Base-by-base conservation (phyloP, 2,797 vertebrate genomes). In the Gambusia yucatana region DNA sequence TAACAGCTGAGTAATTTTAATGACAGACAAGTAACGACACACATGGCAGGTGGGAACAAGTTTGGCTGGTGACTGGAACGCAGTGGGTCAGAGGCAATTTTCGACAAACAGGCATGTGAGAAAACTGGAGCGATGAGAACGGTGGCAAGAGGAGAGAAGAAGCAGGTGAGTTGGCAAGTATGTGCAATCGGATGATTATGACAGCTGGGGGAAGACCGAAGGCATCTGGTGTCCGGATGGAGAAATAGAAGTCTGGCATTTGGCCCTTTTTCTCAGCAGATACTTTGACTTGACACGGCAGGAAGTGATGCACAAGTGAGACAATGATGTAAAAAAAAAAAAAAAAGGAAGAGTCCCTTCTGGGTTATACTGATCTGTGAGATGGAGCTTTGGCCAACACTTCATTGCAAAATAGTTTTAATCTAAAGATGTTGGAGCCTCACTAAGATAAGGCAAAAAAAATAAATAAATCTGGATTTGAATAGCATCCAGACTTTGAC, bases 11-110 rank as follows among this genome's bases (percentile, higher is more conserved):
- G 73, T 81, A 67, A 67, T 75, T 67, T 79, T 73, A 73, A 81
- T 78, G 73, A 70, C 72, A 69, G 67, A 57, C 57, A 36, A 63
- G 67, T 36, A 72, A 69, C 47, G 57, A 47, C 39, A 47, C 61
- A 77, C 41, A 46, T 78, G 73, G 16, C 77, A 73, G 73, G 59
- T 5, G 52, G 79, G 61, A 79, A 73, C 83, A 73, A 52, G 76
- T 46, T 72, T 47, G 63, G 20, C 65, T 63, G 61, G 59, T 33
- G 73, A 72, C 52, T 61, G 63, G 16, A 77, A 52, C 28, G 20
- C 69, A 47, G 30, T 50, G 50, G 65, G 78, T 80, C 70, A 59
- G 77, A 77, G 77, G 55, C 55, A 57, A 41, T 76, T 78, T 69
- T n/a, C 75, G 72, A 81, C 78, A 77, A 83, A 73, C 72, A 41